Percentiles rank a stretch among this genome's conserved stretches.
Evolutionary conservation across 1,140 invertebrate species (phyloP).

Genomic region (Caerostris darwini): DNA sequence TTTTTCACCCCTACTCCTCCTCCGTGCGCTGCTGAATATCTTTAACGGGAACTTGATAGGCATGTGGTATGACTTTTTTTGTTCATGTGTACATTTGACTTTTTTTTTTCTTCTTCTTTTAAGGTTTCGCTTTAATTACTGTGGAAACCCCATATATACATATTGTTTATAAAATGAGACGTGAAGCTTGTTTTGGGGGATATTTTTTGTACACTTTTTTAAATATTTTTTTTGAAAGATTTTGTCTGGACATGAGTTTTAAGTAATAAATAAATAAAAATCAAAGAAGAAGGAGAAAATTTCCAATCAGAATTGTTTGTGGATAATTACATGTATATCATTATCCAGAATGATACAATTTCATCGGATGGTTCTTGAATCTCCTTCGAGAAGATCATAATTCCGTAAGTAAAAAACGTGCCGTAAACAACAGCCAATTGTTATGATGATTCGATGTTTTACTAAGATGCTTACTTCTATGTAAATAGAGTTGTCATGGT

Average conservation of each 20-base stretch:
- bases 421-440: no score
- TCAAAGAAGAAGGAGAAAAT: no score
- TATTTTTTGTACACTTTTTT: not conserved
- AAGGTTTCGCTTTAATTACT: not conserved
- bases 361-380: no score
- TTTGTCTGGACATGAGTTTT: not conserved
- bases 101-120: not conserved
- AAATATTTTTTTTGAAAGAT: not conserved
- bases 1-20: no score
- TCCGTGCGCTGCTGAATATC: not conserved
- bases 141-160: not conserved
- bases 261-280: not conserved
- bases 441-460: no score
- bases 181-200: not conserved
- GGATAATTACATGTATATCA: no score
- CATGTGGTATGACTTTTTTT: not conserved
- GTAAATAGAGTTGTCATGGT: no score
- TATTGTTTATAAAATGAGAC: not conserved
- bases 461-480: no score
- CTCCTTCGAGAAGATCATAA: no score
- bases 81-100: not conserved
- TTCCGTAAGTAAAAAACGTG: no score
- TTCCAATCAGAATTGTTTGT: no score
- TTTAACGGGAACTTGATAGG: not conserved
- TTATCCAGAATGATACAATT: no score